Evolutionary conservation across 2,113 vertebrate genomes (phyloP).

Genomic region (Syngnathus floridae): DNA sequence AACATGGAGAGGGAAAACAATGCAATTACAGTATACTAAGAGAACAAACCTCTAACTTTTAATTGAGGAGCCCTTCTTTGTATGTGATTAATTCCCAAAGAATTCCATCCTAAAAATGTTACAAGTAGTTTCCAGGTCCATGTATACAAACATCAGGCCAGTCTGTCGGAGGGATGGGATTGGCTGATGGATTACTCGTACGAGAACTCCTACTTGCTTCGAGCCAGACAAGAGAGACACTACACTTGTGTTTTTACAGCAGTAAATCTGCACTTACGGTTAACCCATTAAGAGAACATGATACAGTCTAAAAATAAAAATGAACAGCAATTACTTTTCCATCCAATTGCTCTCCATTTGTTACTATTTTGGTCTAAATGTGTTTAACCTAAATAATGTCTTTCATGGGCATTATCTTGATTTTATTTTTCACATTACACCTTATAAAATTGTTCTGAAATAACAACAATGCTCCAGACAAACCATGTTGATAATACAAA

Average conservation of each 20-base stretch:
- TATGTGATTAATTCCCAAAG: neutral
- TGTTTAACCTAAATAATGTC: conserved; percentile 15
- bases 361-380: conserved; percentile 26
- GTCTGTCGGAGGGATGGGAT: conserved; percentile 38
- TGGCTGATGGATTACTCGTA: conserved; percentile 45
- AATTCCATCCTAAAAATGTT: neutral
- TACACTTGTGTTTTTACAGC: conserved; percentile 32
- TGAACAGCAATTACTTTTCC: conserved; percentile 14
- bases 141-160: conserved; percentile 55
- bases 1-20: no score
- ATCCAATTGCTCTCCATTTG: conserved; percentile 11
- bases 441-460: neutral
- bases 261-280: conserved; percentile 34
- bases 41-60: neutral
- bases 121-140: neutral
- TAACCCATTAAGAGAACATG: conserved; percentile 29
- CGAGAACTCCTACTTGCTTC: conserved; percentile 55
- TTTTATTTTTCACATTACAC: conserved; percentile 9
- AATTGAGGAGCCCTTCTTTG: neutral
- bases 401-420: conserved; percentile 23
- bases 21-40: no score
- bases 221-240: conserved; percentile 35
- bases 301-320: conserved; percentile 18
- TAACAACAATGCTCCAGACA: neutral
- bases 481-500: neutral